Evolutionary conservation across 2,797 vertebrate genomes (phyloP), one percentile per base, ranked within the genome.

Genomic region (Sebastes iracundus): DNA sequence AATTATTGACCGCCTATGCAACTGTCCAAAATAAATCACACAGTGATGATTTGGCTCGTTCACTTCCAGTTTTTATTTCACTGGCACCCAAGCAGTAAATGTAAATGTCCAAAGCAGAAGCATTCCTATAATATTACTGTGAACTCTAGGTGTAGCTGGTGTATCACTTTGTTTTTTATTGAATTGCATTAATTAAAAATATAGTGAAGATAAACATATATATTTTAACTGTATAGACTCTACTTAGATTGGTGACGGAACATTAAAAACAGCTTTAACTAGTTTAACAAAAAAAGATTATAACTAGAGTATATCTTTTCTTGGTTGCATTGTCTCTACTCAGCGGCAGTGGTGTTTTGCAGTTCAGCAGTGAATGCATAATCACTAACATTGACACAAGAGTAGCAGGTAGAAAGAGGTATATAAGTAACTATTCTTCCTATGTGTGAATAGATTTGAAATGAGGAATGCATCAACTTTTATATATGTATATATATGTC

Each of bases 391-490:
- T 58, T 61, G 78, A 86, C 66, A 77, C 55, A 18, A 73, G 38
- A 86, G 79, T 72, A 80, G 42, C 77, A 77, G 13, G 42, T 69
- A 88, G 69, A 90, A 77, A 79, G 79, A 80, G 83, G 74, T 83
- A 87, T 58, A 73, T 61, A 33, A 53, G 65, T 38, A 53, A 79
- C 16, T 65, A 82, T 75, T 88, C 28, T 22, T 53, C 11, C 38
- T 77, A 49, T 46, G 46, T 72, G 72, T 72, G 72, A 84, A 52
- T 27, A 68, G 52, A 73, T 59, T 35, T 71, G 59, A 82, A 78
- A 79, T 64, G 65, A 91, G 88, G 89, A 94, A 92, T 90, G 91
- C 66, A 27, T 82, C 68, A 61, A 64, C 27, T 65, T 23, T 73
- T 71, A 69, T 46, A 63, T 11, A 73, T 52, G 20, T 52, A 52